Base-by-base conservation (phyloP, 2,113 vertebrate species). In the Scomber scombrus region DNA sequence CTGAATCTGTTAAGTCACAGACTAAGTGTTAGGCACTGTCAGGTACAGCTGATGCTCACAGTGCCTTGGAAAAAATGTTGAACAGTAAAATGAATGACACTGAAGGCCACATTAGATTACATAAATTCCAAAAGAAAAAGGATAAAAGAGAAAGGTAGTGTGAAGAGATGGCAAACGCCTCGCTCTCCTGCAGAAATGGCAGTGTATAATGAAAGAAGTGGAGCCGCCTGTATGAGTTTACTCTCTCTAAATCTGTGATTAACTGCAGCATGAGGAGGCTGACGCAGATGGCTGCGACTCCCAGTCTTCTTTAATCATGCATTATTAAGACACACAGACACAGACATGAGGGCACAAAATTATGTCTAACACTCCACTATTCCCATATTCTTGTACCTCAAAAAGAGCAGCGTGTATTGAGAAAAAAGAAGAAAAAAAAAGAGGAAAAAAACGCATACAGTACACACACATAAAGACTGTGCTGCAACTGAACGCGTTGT, bases 301-400 rank as follows among this genome's bases (percentile, higher is more conserved):
- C 34, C 13, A 11, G 40, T 78, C 54, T 64, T 74, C 61, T 84
- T 85, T 86, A 87, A 88, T 85, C 75, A 78, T 71, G 40, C 50
- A 68, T 84, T 88, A 91, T 88, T 85, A 68, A 89, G 72, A 88
- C 52, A 70, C 4, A 43, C 51, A 82, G 14, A 74, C n/a, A n/a
- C 65, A 64, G 57, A 72, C 6, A 45, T 15, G 11, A 50, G 2
- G 8, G 19, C 43, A 60, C 49, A 71, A 74, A 89, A 70, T 65
- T 45, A 69, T 15, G 49, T 75, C 65, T 21, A 18, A 56, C 77
- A 60, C 63, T 74, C 58, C n/a, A 49, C 18, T 49, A 46, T 77
- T 74, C 47, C 31, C 29, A 71, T 58, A 61, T 75, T 75, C 40
- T 47, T 52, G 26, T 43, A 45, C 19, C 49, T 69, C 19, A 63